Evolutionary conservation across 35 echinoderm and acorn worm genomes (phyloP), one percentile per base, ranked within the genome.

Genomic region (Stichopus chloronotus): DNA sequence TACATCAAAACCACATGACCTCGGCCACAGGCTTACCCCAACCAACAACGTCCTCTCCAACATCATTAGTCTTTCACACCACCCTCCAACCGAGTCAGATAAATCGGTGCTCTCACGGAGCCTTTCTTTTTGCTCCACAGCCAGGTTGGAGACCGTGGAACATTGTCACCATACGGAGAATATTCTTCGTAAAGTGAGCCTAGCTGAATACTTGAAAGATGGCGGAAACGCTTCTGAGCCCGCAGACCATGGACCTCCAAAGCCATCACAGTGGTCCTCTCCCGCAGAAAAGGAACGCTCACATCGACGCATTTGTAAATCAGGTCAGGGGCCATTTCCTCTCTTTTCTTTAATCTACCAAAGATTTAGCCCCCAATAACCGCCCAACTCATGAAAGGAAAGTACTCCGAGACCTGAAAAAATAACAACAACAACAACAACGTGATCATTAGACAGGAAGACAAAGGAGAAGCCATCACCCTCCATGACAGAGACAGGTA

Each of bases 41-140:
- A 78, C n/a, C 21, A 9, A 4, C 16, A 78, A 78, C 52, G 10
- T 24, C 74, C 5, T 17, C 7, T 83, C 80, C 5, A 84, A 84
- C 56, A 54, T 84, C 3, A 54, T 56, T 6, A 84, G 56, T 57
- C 30, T 58, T 2, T 84, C 81, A 55, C 7, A 84, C 7, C 81
- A 84, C 30, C 14, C 30, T 6, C 81, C 56, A 9, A 84, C 30
- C 3, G 9, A 4, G 30, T 17, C 30, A 55, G 81, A 82, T n/a
- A 57, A 55, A 83, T 12, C 79, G 54, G 21, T 83, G 16, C 22
- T 83, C 53, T 52, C 23, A 52, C 79, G 79, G 4, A 52, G 79
- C 22, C 79, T 83, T 83, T 83, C 21, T 52, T 83, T 83, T 25
- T 83, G 79, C 79, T 52, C 79, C 79, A 83, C 79, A 83, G 23